Evolutionary conservation across 2,888 invertebrate species (phyloP), one percentile per base, ranked within the genome.

Genomic region (Cancer borealis): DNA sequence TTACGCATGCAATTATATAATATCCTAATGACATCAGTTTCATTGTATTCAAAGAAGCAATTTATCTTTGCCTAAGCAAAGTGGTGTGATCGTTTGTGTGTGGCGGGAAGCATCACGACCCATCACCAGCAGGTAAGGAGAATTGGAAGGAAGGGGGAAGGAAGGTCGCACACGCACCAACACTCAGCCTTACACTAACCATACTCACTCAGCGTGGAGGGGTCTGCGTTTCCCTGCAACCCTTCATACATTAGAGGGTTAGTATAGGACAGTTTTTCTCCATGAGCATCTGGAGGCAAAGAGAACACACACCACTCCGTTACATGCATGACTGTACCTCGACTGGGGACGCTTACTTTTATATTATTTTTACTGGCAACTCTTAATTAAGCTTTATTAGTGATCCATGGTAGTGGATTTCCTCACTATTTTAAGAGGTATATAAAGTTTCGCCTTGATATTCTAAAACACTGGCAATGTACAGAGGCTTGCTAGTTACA

Each of bases 231-330:
- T 30, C 90, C 90, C 90, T 90, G 90, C 54, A 54, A 90, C 46
- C 54, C 30, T 21, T 90, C 90, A 90, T 54, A n/a, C 90, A 90
- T 90, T 90, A 90, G 46, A 39, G 90, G 90, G 90, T 90, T 90
- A 90, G 60, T 90, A 90, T 54, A 90, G 90, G 90, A 90, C 47
- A 26, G 49, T 30, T 17, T 17, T 21, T 47, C 60, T 30, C 54
- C 90, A 26, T 54, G 30, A 54, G 39, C 30, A 90, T 54, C 90
- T 90, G 90, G 30, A 90, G 90, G 54, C 60, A 54, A 88, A 90
- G 90, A 90, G 39, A 90, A 90, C 90, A 90, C 49, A 39, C 90
- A 49, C 49, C 90, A 30, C 30, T 54, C 1, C 26, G n/a, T 47
- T 89, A 54, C 54, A 54, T 21, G 89, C 54, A 54, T 21, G 89